phyloP scores from a whole-genome alignment of 1,140 invertebrate genomes.

The Hyphantria cunea region DNA sequence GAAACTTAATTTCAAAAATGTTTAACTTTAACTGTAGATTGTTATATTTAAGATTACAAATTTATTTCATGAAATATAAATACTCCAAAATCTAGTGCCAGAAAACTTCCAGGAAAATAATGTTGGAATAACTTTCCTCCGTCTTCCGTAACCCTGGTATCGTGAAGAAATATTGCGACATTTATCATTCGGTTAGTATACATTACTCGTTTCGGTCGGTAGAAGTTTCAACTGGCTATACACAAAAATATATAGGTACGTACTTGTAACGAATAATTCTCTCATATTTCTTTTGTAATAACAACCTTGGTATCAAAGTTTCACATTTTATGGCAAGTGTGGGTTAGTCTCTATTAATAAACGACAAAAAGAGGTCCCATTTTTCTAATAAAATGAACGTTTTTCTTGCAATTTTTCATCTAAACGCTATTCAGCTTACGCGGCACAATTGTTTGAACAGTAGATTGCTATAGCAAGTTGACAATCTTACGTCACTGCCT shows the following conservation, averaged over 20 bases:
- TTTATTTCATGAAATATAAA: too few species aligned
- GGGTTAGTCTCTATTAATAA: conserved; percentile 4
- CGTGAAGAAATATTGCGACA: conserved; percentile 19
- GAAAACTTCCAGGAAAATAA: conserved; percentile 8
- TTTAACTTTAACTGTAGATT: too few species aligned
- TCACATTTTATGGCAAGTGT: not conserved
- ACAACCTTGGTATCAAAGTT: conserved; percentile 27
- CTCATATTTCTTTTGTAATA: conserved; percentile 22
- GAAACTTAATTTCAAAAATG: too few species aligned
- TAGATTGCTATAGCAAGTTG: not conserved
- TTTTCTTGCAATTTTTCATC: conserved; percentile 12
- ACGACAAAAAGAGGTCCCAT: not conserved
- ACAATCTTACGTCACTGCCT: too few species aligned
- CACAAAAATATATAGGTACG: conserved; percentile 12
- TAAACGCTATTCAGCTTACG: not conserved
- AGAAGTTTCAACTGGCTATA: conserved; percentile 2
- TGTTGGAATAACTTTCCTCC: conserved; percentile 9
- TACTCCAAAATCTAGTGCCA: not conserved
- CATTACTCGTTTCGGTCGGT: conserved; percentile 13
- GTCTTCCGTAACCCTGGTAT: conserved; percentile 17
- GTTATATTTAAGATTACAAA: too few species aligned
- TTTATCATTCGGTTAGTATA: conserved; percentile 28
- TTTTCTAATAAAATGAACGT: conserved; percentile 16
- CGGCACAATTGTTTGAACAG: not conserved
- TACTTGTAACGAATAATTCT: conserved; percentile 13